Conservation (phyloP, 2,888 invertebrate genomes). For the Alsophila aescularia region DNA sequence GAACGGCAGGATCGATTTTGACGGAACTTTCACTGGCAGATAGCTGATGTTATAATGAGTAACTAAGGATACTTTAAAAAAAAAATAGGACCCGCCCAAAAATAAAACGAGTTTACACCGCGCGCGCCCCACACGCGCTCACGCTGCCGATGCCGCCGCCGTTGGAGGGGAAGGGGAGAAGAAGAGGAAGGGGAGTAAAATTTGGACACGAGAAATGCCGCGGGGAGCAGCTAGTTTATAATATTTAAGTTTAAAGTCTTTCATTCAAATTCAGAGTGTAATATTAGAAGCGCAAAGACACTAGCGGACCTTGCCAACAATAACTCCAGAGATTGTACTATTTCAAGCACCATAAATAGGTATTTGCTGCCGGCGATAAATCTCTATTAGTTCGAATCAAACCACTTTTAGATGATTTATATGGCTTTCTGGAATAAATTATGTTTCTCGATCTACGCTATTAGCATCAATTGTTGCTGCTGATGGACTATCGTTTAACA, state of each 20-base stretch:
- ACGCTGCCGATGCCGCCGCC: too few species aligned
- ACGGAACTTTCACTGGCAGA: too few species aligned
- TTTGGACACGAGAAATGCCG: too few species aligned
- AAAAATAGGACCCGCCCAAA: too few species aligned
- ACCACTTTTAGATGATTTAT: conserved; percentile 30
- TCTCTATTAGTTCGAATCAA: conserved; percentile 28
- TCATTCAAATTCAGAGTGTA: background rate
- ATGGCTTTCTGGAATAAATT: background rate
- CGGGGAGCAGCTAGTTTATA: too few species aligned
- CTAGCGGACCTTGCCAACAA: conserved; percentile 4
- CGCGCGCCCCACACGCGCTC: too few species aligned
- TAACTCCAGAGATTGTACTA: conserved; percentile 10
- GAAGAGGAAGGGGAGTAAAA: too few species aligned
- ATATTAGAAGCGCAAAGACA: conserved; percentile 1
- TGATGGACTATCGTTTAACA: conserved; percentile 11
- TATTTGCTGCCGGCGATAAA: conserved; percentile 23
- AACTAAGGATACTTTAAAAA: too few species aligned
- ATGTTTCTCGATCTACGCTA: background rate
- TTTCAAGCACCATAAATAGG: conserved; percentile 11
- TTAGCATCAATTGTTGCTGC: background rate
- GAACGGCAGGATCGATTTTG: too few species aligned
- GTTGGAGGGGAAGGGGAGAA: too few species aligned
- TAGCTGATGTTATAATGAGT: too few species aligned
- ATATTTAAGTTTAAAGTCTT: background rate
- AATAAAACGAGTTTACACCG: too few species aligned